phyloP scores from a whole-genome alignment of 2,797 vertebrate species.

The Semotilus atromaculatus region DNA sequence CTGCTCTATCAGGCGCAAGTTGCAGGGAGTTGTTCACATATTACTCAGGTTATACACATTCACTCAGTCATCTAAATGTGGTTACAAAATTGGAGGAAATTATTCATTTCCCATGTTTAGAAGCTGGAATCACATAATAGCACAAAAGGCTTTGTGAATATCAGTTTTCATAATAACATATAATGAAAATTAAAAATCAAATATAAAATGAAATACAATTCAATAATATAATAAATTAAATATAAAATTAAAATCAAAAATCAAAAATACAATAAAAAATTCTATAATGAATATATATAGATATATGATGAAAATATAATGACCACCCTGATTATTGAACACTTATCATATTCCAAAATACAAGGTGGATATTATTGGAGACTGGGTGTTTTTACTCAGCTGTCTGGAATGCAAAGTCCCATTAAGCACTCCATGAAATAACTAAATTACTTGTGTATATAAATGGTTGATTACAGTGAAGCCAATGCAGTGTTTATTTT shows the following conservation, averaged over 20 bases:
- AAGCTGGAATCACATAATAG: neutral
- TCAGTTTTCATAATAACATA: neutral
- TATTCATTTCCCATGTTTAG: conserved; percentile 1
- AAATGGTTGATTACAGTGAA: conserved; percentile 15
- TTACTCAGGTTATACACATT: neutral
- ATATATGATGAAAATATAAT: neutral
- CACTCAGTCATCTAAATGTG: neutral
- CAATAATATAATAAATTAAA: neutral
- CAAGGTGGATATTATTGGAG: neutral
- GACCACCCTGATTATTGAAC: neutral
- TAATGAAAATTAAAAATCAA: neutral
- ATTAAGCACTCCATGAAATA: neutral
- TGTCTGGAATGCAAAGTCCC: conserved; percentile 17
- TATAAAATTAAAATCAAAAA: neutral
- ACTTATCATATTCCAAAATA: conserved; percentile 11
- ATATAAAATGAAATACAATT: neutral
- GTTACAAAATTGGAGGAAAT: conserved; percentile 9
- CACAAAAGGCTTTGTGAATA: neutral
- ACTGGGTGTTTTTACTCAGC: neutral
- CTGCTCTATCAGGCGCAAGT: neutral
- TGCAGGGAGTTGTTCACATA: neutral
- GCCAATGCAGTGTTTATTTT: conserved; percentile 17
- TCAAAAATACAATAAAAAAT: neutral
- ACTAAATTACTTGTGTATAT: conserved; percentile 28
- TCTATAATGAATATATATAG: no score